These are phyloP conservation scores for Epicampocera succincta DNA, from an alignment of 2,888 invertebrate genomes.

Conservation along the genomic window DNA sequence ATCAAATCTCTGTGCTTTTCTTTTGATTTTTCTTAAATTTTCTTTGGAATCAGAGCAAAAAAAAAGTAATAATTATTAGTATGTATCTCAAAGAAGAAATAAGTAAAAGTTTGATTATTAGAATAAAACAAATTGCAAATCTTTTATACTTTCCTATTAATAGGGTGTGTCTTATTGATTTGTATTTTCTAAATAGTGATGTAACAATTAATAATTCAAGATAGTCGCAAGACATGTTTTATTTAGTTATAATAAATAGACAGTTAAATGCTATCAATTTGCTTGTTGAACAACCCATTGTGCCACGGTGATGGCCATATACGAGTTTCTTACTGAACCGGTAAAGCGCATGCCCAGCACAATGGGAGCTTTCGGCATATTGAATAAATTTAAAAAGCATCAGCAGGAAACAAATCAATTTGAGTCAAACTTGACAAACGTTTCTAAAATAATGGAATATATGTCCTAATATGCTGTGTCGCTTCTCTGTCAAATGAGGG, in stretches of 20 bases:
- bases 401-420: no score
- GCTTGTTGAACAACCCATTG: background rate
- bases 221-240: background rate
- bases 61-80: background rate
- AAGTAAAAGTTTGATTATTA: constrained; percentile 16
- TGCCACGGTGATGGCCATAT: background rate
- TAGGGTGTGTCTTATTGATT: constrained; percentile 42
- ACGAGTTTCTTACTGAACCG: no score
- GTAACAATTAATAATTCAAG: constrained; percentile 22
- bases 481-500: no score
- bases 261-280: background rate
- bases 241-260: background rate
- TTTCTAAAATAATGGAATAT: no score
- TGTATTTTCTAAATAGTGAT: constrained; percentile 32
- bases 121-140: background rate
- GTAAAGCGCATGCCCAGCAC: no score
- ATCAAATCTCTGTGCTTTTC: constrained; percentile 43
- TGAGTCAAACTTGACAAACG: no score
- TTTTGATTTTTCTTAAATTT: constrained; percentile 29
- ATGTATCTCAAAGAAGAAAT: constrained; percentile 3
- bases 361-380: no score
- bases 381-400: no score
- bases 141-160: constrained; percentile 10
- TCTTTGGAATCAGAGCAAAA: constrained; percentile 49
- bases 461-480: no score